These are phyloP conservation scores for Pogoniulus pusillus DNA, from an alignment of 2,797 vertebrate genomes.

Conservation along the genomic window DNA sequence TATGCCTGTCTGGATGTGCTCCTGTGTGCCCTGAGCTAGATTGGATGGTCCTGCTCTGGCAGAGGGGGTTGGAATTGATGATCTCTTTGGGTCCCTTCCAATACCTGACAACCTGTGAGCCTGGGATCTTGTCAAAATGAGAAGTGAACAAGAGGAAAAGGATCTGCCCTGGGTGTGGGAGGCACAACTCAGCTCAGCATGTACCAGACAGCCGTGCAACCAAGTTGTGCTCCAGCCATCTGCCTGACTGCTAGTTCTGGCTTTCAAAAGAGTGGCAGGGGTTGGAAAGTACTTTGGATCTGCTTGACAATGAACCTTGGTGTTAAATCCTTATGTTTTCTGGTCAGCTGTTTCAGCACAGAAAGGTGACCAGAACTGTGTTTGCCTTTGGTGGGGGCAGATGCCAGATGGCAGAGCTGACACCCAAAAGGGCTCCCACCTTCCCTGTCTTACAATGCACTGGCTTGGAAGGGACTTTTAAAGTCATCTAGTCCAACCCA, in stretches of 20 bases:
- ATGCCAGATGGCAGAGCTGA: fast-evolving
- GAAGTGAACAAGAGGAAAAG: neutral
- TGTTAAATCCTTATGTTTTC: neutral
- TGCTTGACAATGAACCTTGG: neutral
- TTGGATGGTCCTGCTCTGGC: too few species aligned
- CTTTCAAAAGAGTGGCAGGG: neutral
- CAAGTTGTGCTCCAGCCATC: neutral
- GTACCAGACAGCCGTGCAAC: neutral
- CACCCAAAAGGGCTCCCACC: neutral
- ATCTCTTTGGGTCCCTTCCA: too few species aligned
- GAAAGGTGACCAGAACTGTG: neutral
- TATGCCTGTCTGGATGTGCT: too few species aligned
- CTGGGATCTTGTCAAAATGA: neutral
- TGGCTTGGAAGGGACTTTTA: too few species aligned
- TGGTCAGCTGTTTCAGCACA: neutral
- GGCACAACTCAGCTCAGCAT: neutral
- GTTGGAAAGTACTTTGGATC: neutral
- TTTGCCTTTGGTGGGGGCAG: neutral
- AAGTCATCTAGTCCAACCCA: too few species aligned
- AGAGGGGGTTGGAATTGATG: too few species aligned
- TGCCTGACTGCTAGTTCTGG: neutral
- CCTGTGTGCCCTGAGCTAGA: too few species aligned
- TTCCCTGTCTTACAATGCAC: too few species aligned
- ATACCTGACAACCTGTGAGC: too few species aligned
- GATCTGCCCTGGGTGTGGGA: neutral